Conservation (phyloP, 2,797 vertebrate genomes). For the Parotocinclus haroldoi region DNA sequence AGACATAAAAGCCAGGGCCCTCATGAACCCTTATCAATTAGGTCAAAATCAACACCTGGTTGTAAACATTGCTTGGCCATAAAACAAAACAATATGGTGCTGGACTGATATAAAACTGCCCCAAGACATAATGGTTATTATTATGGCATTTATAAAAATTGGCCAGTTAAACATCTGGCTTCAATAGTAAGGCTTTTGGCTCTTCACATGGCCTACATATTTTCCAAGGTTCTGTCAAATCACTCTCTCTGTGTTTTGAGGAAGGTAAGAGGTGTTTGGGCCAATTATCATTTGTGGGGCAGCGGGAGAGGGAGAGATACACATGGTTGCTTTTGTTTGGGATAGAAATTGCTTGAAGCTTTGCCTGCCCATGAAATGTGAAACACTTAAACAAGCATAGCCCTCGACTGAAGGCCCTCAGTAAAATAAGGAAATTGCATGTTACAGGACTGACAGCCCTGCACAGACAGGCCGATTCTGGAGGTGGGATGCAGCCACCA, state of each 20-base stretch:
- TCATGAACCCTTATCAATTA: constrained; percentile 45
- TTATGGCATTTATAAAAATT: constrained; percentile 78
- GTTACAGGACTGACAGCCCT: too few relatives aligned
- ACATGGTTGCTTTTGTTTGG: too few relatives aligned
- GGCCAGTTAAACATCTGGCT: constrained; percentile 55
- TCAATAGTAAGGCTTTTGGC: constrained; percentile 70
- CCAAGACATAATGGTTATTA: constrained; percentile 70
- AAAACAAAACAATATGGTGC: constrained; percentile 66
- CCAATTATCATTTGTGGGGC: constrained; percentile 63
- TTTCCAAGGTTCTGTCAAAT: constrained; percentile 72
- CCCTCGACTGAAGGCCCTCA: too few relatives aligned
- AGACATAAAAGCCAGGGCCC: constrained; percentile 35
- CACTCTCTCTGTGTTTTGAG: constrained; percentile 71
- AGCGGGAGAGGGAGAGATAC: constrained; percentile 48
- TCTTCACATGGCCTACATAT: constrained; percentile 72
- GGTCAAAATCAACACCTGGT: constrained; percentile 65
- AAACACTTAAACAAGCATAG: constrained; percentile 10
- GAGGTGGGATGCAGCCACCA: too few relatives aligned
- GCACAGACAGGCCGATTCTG: too few relatives aligned
- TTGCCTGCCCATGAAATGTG: constrained; percentile 23
- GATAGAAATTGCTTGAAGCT: constrained; percentile 10
- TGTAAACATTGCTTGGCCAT: constrained; percentile 62
- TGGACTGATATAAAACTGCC: constrained; percentile 71
- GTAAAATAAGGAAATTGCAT: too few relatives aligned
- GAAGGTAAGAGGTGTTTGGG: constrained; percentile 75